Evolutionary conservation across 2,113 vertebrate genomes (phyloP), one percentile per base, ranked within the genome.

Genomic region (Limanda limanda): DNA sequence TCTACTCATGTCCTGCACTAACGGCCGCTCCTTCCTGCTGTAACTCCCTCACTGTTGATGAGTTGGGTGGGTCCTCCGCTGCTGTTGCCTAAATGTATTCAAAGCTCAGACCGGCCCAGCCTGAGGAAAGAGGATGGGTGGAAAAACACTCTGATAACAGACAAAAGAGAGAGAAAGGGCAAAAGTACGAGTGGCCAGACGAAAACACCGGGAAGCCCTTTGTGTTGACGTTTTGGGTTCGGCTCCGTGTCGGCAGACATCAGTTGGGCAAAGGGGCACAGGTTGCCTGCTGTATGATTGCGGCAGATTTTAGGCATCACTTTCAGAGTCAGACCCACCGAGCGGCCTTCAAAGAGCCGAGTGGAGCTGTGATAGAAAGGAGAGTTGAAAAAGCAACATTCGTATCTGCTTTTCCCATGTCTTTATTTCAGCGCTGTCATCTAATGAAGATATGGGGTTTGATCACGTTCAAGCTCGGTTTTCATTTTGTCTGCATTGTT

Each of bases 71-170:
- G 47, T 71, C 77, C 71, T 31, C 52, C n/a, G 35, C 37, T 57
- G 37, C 48, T 72, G 72, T 71, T 80, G 40, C 37, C 15, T 23
- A 5, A 48, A 52, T 68, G 54, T 82, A 74, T 84, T 89, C 63
- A 83, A 72, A 86, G 84, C 68, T 55, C 75, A 62, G 55, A 63
- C 56, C 63, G 84, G 73, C 80, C n/a, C 47, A 58, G 78, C 27
- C 47, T 66, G 81, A 91, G 91, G 83, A 85, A 86, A 92, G 83
- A 82, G 90, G 89, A 91, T 91, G 93, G 91, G 89, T 81, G 93
- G 89, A 91, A 93, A 90, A 74, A 24, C 47, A 12, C 57, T 78
- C 45, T 55, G 79, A 91, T 93, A 92, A 89, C 27, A 24, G 54
- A 67, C 48, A 84, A 74, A 87, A 76, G 52, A 71, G 72, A 69